Conservation (phyloP, 2,797 vertebrate genomes). For the Clamator glandarius region DNA sequence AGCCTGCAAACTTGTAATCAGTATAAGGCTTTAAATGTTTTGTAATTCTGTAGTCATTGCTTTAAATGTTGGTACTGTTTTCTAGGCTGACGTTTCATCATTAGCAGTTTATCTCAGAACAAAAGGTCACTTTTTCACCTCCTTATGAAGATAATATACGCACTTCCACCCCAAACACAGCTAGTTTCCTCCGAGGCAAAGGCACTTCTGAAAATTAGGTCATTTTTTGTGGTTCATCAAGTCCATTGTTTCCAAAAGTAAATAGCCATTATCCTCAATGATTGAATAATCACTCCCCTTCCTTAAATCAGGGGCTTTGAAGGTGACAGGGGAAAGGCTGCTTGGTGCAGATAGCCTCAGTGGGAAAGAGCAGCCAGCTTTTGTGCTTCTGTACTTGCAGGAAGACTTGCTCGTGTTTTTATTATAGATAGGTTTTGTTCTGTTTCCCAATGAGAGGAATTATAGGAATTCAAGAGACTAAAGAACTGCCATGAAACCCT, state of each 20-base stretch:
- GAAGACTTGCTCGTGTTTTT: constrained; percentile 34
- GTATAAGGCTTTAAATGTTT: background rate
- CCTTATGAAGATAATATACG: background rate
- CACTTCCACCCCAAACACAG: background rate
- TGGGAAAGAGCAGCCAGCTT: background rate
- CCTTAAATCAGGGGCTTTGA: constrained; percentile 45
- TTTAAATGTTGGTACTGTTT: background rate
- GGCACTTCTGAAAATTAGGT: constrained; percentile 37
- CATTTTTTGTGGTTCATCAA: constrained; percentile 31
- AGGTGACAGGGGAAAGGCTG: constrained; percentile 30
- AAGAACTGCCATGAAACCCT: background rate
- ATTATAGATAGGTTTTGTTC: background rate
- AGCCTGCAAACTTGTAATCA: background rate
- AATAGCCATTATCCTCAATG: constrained; percentile 44
- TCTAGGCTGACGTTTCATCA: background rate
- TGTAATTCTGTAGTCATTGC: background rate
- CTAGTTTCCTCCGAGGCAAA: background rate
- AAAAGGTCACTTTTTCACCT: constrained; percentile 17
- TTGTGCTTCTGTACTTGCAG: background rate
- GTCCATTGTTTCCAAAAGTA: constrained; percentile 61
- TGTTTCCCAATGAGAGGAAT: background rate
- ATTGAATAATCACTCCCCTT: constrained; percentile 29
- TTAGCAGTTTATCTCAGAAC: background rate
- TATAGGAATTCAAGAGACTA: background rate
- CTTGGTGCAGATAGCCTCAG: constrained; percentile 18